phyloP scores from a whole-genome alignment of 2,797 vertebrate species.

The Decapterus maruadsi region DNA sequence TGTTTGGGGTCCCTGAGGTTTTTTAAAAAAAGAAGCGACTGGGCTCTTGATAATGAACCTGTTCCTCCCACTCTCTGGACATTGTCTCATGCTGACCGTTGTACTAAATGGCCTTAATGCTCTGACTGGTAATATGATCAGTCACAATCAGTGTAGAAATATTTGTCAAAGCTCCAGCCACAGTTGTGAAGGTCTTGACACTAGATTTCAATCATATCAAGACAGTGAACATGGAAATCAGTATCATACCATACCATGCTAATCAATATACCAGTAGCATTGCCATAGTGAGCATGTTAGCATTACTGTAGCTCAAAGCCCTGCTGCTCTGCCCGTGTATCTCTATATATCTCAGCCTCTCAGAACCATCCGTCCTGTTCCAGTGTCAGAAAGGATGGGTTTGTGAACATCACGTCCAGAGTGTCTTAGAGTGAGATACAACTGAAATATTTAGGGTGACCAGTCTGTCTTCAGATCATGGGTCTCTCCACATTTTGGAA shows the following conservation, averaged over 20 bases:
- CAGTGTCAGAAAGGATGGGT: not conserved
- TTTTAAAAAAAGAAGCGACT: not conserved
- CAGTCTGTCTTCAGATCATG: not conserved
- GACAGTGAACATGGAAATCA: not conserved
- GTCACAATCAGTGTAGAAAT: not conserved
- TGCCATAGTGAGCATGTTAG: not conserved
- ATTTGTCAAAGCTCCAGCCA: not conserved
- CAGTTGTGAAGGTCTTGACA: not conserved
- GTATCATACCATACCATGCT: not conserved
- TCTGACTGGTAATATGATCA: not conserved
- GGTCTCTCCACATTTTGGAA: not conserved
- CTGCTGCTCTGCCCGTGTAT: not conserved
- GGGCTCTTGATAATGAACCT: not conserved
- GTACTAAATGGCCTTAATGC: too few relatives aligned
- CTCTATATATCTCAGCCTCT: not conserved
- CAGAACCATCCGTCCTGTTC: not conserved
- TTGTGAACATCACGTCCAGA: not conserved
- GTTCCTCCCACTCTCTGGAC: not conserved
- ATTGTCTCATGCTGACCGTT: not conserved
- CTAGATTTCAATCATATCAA: too few relatives aligned
- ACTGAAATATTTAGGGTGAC: conserved; percentile 4
- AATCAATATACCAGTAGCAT: not conserved
- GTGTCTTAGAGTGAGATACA: not conserved
- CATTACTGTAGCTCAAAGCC: not conserved
- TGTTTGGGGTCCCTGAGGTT: not conserved